These are phyloP conservation scores for Zaprionus bogoriensis DNA, from an alignment of 2,888 invertebrate genomes.

Conservation along the genomic window DNA sequence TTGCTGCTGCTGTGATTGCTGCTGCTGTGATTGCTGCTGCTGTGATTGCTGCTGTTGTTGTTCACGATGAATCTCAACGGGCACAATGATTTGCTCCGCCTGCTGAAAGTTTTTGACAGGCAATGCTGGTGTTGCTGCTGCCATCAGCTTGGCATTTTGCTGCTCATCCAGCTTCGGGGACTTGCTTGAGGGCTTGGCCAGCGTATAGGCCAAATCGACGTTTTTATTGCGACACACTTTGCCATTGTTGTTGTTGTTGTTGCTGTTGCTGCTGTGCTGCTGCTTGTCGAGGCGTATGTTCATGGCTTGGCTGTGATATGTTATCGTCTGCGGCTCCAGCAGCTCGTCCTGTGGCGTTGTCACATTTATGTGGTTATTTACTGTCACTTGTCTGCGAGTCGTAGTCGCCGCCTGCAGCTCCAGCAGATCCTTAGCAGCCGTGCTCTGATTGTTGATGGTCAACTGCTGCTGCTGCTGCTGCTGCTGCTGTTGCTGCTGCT, in stretches of 20 bases:
- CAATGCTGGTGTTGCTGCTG: slow-evolving; percentile 22
- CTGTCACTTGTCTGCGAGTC: slow-evolving; percentile 74
- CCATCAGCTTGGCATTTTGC: background rate
- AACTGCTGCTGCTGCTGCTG: slow-evolving; percentile 16
- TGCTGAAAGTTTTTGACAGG: slow-evolving; percentile 20
- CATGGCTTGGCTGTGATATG: slow-evolving; percentile 77
- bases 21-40: too few relatives aligned
- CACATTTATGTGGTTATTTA: slow-evolving; percentile 83
- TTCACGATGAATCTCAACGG: slow-evolving; percentile 71
- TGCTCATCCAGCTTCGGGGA: background rate
- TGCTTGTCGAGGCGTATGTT: slow-evolving; percentile 72
- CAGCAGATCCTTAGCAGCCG: slow-evolving; percentile 57
- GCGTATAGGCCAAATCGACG: slow-evolving; percentile 82
- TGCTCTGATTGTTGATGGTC: slow-evolving; percentile 84
- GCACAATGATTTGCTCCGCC: slow-evolving; percentile 73
- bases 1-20: slow-evolving; percentile 73
- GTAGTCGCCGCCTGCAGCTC: slow-evolving; percentile 6
- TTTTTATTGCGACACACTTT: slow-evolving; percentile 83
- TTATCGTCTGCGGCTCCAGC: slow-evolving; percentile 16
- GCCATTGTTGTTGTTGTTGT: background rate
- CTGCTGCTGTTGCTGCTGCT: slow-evolving; percentile 2
- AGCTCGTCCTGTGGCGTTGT: slow-evolving; percentile 27
- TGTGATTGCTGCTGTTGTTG: slow-evolving; percentile 23
- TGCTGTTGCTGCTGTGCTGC: slow-evolving; percentile 75
- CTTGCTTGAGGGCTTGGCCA: slow-evolving; percentile 64